Evolutionary conservation across 2,888 invertebrate species (phyloP).

Genomic region (Drosophila quinaria): DNA sequence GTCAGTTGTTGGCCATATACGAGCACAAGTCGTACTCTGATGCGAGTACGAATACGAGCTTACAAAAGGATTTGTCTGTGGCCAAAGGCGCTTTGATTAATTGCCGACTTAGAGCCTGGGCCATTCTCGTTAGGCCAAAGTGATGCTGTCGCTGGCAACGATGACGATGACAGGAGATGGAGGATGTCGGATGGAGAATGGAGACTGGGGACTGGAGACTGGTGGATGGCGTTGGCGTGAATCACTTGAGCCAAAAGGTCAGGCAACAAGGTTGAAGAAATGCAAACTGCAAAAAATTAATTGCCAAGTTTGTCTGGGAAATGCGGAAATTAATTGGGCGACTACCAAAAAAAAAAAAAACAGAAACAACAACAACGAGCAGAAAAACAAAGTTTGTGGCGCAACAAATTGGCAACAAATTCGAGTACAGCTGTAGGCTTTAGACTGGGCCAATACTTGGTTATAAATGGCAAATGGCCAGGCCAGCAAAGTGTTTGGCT

Average conservation of each 20-base stretch:
- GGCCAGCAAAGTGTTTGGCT: conserved; percentile 65
- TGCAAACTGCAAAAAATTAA: conserved; percentile 73
- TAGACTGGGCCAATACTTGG: conserved; percentile 58
- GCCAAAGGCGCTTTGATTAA: conserved; percentile 80
- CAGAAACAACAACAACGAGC: conserved; percentile 5
- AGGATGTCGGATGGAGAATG: conserved; percentile 18
- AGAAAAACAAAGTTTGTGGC: conserved; percentile 51
- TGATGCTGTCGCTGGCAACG: conserved; percentile 45
- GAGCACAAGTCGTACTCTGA: conserved; percentile 16
- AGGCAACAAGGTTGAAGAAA: conserved; percentile 81
- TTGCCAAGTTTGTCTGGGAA: conserved; percentile 77
- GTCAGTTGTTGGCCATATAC: conserved; percentile 77
- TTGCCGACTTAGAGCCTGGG: conserved; percentile 77
- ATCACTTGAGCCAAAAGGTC: conserved; percentile 81
- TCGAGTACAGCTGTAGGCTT: conserved; percentile 47
- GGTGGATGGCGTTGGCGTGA: conserved; percentile 77
- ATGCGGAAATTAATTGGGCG: conserved; percentile 81
- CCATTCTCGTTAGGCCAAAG: conserved; percentile 62
- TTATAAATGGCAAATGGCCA: conserved; percentile 72
- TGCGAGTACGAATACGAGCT: conserved; percentile 21
- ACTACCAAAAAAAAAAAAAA: conserved; percentile 47
- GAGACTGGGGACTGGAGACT: conserved; percentile 20
- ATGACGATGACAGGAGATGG: conserved; percentile 32
- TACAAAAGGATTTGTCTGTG: conserved; percentile 77
- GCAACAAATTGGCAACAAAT: conserved; percentile 80